Evolutionary conservation across 1,140 invertebrate species (phyloP).

Genomic region (Schlechtendalia chinensis): DNA sequence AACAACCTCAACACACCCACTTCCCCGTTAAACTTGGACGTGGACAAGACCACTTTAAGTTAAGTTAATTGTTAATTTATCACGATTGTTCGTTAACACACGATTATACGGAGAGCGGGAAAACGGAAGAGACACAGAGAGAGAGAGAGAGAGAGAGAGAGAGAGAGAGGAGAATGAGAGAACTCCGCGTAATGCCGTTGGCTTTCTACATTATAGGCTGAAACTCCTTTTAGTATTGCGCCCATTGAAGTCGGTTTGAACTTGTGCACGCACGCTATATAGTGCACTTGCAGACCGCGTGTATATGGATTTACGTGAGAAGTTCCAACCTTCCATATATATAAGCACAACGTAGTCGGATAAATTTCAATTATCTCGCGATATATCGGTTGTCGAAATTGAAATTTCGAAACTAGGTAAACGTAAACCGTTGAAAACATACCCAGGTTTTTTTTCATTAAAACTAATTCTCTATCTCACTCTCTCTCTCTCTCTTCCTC

Average conservation of each 20-base stretch:
- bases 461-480: background rate
- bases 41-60: conserved; percentile 32
- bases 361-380: background rate
- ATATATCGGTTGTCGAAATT: background rate
- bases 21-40: conserved; percentile 1
- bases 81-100: conserved; percentile 24
- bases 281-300: background rate
- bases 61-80: conserved; percentile 48
- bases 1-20: background rate
- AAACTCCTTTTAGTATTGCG: background rate
- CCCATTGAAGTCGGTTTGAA: conserved; percentile 8
- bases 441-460: too few species aligned
- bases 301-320: background rate
- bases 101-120: too few species aligned
- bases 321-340: background rate
- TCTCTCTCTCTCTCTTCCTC: background rate
- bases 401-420: too few species aligned
- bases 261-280: background rate
- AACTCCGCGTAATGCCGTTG: background rate
- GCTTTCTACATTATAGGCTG: background rate
- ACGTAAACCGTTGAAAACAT: too few species aligned
- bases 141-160: too few species aligned
- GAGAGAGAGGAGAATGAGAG: too few species aligned
- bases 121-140: too few species aligned
- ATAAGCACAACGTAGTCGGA: background rate